Conservation (phyloP, 2,113 vertebrate species). For the Prochilodus magdalenae region DNA sequence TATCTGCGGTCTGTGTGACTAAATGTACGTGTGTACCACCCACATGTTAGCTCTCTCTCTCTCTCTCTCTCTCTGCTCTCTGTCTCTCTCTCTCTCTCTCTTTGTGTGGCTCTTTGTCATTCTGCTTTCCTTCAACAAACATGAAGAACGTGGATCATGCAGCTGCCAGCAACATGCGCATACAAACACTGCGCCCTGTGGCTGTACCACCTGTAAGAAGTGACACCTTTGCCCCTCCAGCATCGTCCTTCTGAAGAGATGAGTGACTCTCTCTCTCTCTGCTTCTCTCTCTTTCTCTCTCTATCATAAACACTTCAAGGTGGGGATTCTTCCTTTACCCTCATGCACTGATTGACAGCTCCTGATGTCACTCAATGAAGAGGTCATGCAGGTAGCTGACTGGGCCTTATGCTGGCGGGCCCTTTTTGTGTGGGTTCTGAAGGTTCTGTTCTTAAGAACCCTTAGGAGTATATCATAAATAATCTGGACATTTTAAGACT, state of each 20-base stretch:
- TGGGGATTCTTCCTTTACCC: conserved; percentile 46
- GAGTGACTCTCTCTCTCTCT: conserved; percentile 50
- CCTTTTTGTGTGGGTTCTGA: background rate
- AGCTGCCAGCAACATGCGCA: conserved; percentile 64
- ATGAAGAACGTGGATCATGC: conserved; percentile 37
- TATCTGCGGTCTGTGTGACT: background rate
- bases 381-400: background rate
- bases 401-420: background rate
- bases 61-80: background rate
- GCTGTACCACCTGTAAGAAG: conserved; percentile 69
- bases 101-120: background rate
- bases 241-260: conserved; percentile 37
- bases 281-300: background rate
- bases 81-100: background rate
- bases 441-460: background rate
- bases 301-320: conserved; percentile 42
- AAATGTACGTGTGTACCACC: background rate
- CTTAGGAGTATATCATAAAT: too few species aligned
- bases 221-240: conserved; percentile 64
- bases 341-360: conserved; percentile 47
- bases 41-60: background rate
- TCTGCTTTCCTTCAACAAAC: background rate
- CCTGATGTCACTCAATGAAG: conserved; percentile 40
- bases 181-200: conserved; percentile 65
- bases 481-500: too few species aligned